A percentile compares a stretch with the other conserved stretches of the same genome.
phyloP scores from a whole-genome alignment of 2,888 invertebrate species.

The Lasiommata megera region DNA sequence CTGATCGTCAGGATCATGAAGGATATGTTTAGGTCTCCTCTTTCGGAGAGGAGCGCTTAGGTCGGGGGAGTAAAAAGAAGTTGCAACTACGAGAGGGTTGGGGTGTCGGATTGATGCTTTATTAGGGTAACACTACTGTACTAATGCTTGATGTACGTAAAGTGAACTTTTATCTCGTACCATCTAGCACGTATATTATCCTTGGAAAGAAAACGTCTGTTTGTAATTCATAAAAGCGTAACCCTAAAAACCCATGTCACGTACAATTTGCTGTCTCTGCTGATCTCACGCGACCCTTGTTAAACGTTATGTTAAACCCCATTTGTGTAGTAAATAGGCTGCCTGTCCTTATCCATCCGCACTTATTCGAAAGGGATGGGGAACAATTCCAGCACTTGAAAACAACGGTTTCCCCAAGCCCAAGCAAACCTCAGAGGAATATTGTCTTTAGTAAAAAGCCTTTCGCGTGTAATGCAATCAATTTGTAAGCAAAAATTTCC shows the following conservation, averaged over 20 bases:
- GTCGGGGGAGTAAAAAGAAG: too few species aligned
- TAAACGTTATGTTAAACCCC: slow-evolving; percentile 1
- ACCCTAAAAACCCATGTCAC: slow-evolving; percentile 13
- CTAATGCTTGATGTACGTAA: too few species aligned
- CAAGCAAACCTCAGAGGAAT: neutral
- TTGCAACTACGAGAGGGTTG: too few species aligned
- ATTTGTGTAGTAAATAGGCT: neutral
- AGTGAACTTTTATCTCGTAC: too few species aligned
- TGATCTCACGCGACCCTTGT: slow-evolving; percentile 6
- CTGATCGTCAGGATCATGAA: too few species aligned
- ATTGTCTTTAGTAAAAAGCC: neutral
- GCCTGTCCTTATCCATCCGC: neutral
- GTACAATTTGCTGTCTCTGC: slow-evolving; percentile 1
- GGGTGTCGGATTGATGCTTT: too few species aligned
- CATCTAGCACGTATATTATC: neutral
- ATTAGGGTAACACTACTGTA: too few species aligned
- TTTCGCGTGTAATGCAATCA: slow-evolving; percentile 1
- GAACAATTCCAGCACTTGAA: neutral
- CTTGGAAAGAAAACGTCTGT: neutral
- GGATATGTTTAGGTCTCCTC: too few species aligned
- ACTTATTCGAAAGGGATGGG: neutral
- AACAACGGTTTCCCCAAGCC: neutral
- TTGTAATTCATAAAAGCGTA: slow-evolving; percentile 6
- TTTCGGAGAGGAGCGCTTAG: too few species aligned
- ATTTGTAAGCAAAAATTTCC: slow-evolving; percentile 1